These are phyloP conservation scores for Musca domestica DNA, from an alignment of 1,140 invertebrate genomes.

Conservation along the genomic window DNA sequence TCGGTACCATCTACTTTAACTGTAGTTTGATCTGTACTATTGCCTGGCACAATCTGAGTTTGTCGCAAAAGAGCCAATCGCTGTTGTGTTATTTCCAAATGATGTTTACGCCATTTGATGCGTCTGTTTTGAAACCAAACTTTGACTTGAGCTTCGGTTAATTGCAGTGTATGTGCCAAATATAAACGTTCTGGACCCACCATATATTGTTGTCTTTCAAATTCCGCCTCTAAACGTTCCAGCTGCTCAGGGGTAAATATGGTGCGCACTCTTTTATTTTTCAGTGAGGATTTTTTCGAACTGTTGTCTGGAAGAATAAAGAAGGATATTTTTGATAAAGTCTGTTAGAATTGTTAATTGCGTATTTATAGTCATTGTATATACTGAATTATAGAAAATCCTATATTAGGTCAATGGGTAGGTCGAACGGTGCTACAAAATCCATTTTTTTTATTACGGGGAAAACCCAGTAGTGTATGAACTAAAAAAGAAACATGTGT, in stretches of 20 bases:
- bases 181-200: conserved; percentile 86
- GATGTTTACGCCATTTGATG: conserved; percentile 95
- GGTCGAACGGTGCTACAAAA: too few relatives aligned
- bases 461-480: too few relatives aligned
- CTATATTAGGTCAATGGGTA: too few relatives aligned
- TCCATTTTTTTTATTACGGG: too few relatives aligned
- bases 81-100: conserved; percentile 87
- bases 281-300: conserved; percentile 46
- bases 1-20: conserved; percentile 21
- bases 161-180: conserved; percentile 79
- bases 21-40: neutral
- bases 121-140: conserved; percentile 97
- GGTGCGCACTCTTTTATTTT: conserved; percentile 80
- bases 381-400: neutral
- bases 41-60: conserved; percentile 45
- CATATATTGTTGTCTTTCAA: conserved; percentile 93
- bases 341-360: too few relatives aligned
- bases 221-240: conserved; percentile 86
- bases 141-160: conserved; percentile 94
- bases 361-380: neutral
- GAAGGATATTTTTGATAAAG: too few relatives aligned
- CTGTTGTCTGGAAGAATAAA: conserved; percentile 12
- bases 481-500: too few relatives aligned
- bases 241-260: conserved; percentile 94
- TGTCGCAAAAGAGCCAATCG: conserved; percentile 75